These are phyloP conservation scores for zebrafish (Danio rerio) DNA, from an alignment of 2,113 vertebrate genomes.

Conservation along the genomic window GRCz12tu NC_133191.1:15634001-15634500, in stretches of 20 bases:
- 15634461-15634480: constrained; percentile 39
- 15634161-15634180: too few species aligned
- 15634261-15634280: neutral
- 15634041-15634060: neutral
- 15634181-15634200: neutral
- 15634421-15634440: constrained; percentile 8
- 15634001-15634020: neutral
- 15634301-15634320: neutral
- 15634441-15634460: constrained; percentile 51
- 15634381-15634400: constrained; percentile 10
- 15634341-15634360: constrained; percentile 23
- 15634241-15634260: neutral
- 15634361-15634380: constrained; percentile 1
- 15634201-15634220: neutral
- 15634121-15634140: too few species aligned
- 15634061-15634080: neutral
- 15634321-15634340: neutral
- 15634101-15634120: too few species aligned
- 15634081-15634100: too few species aligned
- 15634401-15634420: neutral
- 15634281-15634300: neutral
- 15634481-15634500: constrained; percentile 32
- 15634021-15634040: neutral
- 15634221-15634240: neutral
- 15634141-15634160: neutral